Percentiles rank a stretch among this genome's conserved stretches.
These are phyloP conservation scores for Drosophila histrio DNA, from an alignment of 2,888 invertebrate species.

Conservation along the genomic window DNA sequence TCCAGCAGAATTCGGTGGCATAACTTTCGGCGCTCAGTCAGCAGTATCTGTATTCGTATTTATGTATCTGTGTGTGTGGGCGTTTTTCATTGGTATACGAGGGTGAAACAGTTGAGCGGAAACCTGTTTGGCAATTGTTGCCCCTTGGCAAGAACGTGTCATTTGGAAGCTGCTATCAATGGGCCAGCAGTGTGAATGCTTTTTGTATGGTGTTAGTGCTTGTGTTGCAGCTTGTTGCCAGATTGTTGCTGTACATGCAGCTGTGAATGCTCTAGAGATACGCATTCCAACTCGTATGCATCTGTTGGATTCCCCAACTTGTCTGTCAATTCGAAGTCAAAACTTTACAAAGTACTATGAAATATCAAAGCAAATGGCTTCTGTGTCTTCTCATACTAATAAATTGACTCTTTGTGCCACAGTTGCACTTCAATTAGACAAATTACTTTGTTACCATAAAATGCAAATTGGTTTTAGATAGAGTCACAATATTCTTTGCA, in stretches of 20 bases:
- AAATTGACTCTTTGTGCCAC: slow-evolving; percentile 17
- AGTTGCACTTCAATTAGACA: background rate
- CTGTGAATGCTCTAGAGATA: slow-evolving; percentile 10
- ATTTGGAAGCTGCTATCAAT: slow-evolving; percentile 51
- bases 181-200: slow-evolving; percentile 62
- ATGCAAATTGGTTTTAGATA: background rate
- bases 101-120: slow-evolving; percentile 9
- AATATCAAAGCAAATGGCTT: slow-evolving; percentile 33
- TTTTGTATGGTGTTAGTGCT: slow-evolving; percentile 36
- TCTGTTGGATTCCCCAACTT: slow-evolving; percentile 21
- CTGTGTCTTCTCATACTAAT: background rate
- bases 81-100: background rate
- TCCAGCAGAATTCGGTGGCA: slow-evolving; percentile 28
- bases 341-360: slow-evolving; percentile 36
- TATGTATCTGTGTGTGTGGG: slow-evolving; percentile 8
- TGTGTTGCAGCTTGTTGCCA: slow-evolving; percentile 8
- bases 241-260: background rate
- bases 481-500: background rate
- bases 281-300: slow-evolving; percentile 1
- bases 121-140: slow-evolving; percentile 31
- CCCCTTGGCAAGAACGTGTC: slow-evolving; percentile 22
- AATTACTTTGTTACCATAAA: background rate
- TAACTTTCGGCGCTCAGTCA: slow-evolving; percentile 34
- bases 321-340: slow-evolving; percentile 17
- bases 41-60: background rate